Base-by-base conservation (phyloP, 1,140 invertebrate genomes). In the Gryon sp. region DNA sequence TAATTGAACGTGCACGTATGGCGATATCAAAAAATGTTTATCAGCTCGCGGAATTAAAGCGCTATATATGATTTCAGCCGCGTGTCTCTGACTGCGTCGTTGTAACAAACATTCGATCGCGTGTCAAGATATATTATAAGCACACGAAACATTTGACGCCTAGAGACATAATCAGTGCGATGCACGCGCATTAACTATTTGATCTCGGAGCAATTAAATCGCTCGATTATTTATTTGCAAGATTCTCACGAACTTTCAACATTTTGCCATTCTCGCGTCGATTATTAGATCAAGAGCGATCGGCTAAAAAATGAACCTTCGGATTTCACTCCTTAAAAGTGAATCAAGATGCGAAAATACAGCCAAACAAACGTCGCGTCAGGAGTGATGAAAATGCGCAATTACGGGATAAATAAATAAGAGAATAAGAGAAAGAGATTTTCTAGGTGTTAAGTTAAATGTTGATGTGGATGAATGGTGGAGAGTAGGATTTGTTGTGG, bases 311-410 rank as follows among this genome's bases (percentile, higher is more conserved):
- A n/a, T n/a, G 16, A 36, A 55, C 34, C 52, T 20, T 38, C 41
- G 20, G 32, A n/a, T 68, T 68, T 57, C 63, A 12, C 50, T 55
- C 63, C 50, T 45, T 68, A 68, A 68, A 55, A 34, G 63, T 46
- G 36, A 20, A 68, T 68, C 63, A 38, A 38, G 50, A 68, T 57
- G 41, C 22, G 34, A 53, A n/a, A n/a, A n/a, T n/a, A n/a, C n/a
- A n/a, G n/a, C 24, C 24, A 36, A 48, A 62, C 34, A 46, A 50
- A 63, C 19, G 59, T 32, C 19, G 30, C 19, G 24, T 26, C 41
- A 16, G 20, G 0, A 11, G n/a, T 5, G 41, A 14, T 26, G 15
- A 46, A 46, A 46, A 15, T 26, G n/a, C 22, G 20, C 41, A 46
- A 46, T 46, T 46, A 46, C 9, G n/a, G n/a, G n/a, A n/a, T n/a